phyloP scores from a whole-genome alignment of 2,797 vertebrate species.

The Lepilemur septentrionalis region DNA sequence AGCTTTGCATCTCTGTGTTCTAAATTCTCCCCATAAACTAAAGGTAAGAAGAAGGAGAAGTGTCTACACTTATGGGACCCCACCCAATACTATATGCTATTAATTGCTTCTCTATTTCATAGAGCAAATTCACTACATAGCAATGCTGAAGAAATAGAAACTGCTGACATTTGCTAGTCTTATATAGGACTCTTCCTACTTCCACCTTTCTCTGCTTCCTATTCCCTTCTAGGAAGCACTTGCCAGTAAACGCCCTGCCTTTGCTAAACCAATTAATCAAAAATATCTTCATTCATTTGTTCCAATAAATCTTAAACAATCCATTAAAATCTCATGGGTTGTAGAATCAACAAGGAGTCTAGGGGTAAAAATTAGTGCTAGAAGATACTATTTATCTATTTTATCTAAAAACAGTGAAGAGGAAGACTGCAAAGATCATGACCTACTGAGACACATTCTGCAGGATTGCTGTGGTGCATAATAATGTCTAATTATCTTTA shows the following conservation, averaged over 20 bases:
- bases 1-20: not conserved
- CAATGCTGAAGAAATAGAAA: not conserved
- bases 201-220: not conserved
- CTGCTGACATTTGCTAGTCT: not conserved
- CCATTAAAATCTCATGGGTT: not conserved
- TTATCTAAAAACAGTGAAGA: not conserved
- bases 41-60: not conserved
- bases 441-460: fast-evolving
- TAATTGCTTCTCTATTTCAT: not conserved
- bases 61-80: not conserved
- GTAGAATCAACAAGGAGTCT: not conserved
- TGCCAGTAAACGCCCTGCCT: not conserved
- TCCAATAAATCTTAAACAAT: not conserved
- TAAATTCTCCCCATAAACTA: not conserved
- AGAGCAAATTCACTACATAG: too few relatives aligned
- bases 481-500: fast-evolving
- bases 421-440: too few relatives aligned
- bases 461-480: not conserved
- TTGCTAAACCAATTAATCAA: not conserved
- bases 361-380: not conserved
- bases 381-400: not conserved
- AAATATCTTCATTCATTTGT: not conserved
- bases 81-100: not conserved
- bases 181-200: not conserved
- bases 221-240: not conserved